Evolutionary conservation across 2,113 vertebrate genomes (phyloP), one percentile per base, ranked within the genome.

Genomic region (Mirounga angustirostris): DNA sequence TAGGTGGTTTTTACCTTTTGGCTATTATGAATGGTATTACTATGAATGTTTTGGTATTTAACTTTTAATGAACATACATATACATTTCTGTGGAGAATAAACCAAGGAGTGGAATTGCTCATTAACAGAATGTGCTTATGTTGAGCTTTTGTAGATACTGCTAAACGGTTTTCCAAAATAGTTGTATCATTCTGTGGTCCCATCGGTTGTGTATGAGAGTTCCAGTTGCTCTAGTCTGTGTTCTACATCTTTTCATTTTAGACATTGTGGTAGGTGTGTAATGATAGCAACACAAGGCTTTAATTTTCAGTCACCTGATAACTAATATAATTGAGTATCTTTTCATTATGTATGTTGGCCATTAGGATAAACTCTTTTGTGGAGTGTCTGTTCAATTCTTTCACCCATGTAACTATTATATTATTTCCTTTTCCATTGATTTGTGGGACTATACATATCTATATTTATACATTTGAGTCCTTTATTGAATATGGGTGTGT

Each of bases 71-170:
- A 73, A 63, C 3, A 79, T 7, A 22, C 11, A 4, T 59, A 61
- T 94, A 28, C 50, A 79, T 95, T 95, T 96, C 74, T 82, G 7
- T 84, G 30, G 43, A 46, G 50, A 67, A 63, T 69, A 96, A 81
- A 76, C 15, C 1, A 14, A 91, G 16, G 24, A 52, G 3, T 89
- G 18, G 80, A 94, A 82, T 43, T 95, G 12, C 36, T 90, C 59
- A 90, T 67, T 89, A 59, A 67, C 3, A 56, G 59, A 36, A 58
- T 79, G 4, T 82, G 71, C 30, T 87, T 67, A 18, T 52, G 5
- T 58, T 90, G 82, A 82, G 26, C 85, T 86, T 89, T 80, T 83
- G 56, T 84, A 56, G 82, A 78, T 83, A 63, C 28, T 74, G 59
- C 56, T 78, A 24, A 91, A n/a, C 15, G n/a, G 33, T 82, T 69